phyloP scores from a whole-genome alignment of 2,113 vertebrate species.

The Tor tambroides region DNA sequence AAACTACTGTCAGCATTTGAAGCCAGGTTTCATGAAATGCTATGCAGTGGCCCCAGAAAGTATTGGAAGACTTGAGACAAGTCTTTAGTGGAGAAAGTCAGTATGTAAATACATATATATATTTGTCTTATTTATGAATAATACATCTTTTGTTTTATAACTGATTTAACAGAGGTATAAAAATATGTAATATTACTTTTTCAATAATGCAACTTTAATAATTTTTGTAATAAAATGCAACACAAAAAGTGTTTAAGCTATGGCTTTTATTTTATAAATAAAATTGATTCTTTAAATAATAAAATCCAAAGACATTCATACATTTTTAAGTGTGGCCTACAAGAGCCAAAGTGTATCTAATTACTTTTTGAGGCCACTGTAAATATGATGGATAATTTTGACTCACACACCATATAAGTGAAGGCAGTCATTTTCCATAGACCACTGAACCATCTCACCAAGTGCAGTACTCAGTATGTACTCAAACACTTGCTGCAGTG shows the following conservation, averaged over 20 bases:
- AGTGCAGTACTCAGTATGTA: background rate
- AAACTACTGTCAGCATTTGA: background rate
- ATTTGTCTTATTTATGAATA: background rate
- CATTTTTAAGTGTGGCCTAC: background rate
- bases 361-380: background rate
- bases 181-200: background rate
- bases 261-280: background rate
- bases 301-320: background rate
- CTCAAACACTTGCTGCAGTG: background rate
- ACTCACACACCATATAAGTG: background rate
- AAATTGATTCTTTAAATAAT: background rate
- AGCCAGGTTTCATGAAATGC: background rate
- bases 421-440: background rate
- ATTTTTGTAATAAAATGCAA: background rate
- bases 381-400: background rate
- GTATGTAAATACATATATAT: background rate
- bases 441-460: background rate
- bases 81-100: background rate
- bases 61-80: background rate
- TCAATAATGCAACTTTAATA: background rate
- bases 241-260: background rate
- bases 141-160: background rate
- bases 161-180: background rate
- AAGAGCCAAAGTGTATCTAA: too few relatives aligned
- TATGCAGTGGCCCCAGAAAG: background rate